These are phyloP conservation scores for Mungos mungo DNA, from an alignment of 2,113 vertebrate genomes.

Conservation along the genomic window DNA sequence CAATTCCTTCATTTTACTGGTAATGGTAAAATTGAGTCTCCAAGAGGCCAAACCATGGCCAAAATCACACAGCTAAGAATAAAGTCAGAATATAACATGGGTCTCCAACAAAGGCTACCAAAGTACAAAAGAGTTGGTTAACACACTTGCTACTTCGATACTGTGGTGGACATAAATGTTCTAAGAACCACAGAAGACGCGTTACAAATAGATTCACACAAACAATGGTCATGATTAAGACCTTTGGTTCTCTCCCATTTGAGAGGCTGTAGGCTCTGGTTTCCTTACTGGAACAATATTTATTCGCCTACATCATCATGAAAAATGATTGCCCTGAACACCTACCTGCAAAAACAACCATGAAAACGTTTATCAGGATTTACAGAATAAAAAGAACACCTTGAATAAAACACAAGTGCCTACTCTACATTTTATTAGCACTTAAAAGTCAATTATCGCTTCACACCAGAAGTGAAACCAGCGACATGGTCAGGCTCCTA, in stretches of 20 bases:
- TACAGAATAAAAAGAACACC: slow-evolving; percentile 1
- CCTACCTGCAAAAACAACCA: slow-evolving; percentile 12
- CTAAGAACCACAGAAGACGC: background rate
- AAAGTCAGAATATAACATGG: background rate
- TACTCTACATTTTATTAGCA: slow-evolving; percentile 18
- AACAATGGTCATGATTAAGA: background rate
- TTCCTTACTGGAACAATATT: background rate
- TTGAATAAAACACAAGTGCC: background rate
- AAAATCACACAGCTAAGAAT: background rate
- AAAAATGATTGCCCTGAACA: slow-evolving; percentile 28
- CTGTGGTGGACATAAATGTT: background rate
- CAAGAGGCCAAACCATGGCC: background rate
- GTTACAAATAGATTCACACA: background rate
- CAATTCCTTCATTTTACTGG: background rate
- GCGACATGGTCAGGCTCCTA: background rate
- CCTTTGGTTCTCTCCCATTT: background rate
- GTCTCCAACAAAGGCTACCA: background rate
- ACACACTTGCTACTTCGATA: background rate
- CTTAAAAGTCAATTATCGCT: slow-evolving; percentile 47
- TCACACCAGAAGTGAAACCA: slow-evolving; percentile 36
- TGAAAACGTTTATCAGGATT: background rate
- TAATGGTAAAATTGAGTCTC: background rate
- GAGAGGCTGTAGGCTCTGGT: background rate
- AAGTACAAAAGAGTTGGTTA: background rate
- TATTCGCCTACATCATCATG: background rate